These are phyloP conservation scores for Cataglyphis albicans DNA, from an alignment of 2,888 invertebrate species.

Conservation along the genomic window DNA sequence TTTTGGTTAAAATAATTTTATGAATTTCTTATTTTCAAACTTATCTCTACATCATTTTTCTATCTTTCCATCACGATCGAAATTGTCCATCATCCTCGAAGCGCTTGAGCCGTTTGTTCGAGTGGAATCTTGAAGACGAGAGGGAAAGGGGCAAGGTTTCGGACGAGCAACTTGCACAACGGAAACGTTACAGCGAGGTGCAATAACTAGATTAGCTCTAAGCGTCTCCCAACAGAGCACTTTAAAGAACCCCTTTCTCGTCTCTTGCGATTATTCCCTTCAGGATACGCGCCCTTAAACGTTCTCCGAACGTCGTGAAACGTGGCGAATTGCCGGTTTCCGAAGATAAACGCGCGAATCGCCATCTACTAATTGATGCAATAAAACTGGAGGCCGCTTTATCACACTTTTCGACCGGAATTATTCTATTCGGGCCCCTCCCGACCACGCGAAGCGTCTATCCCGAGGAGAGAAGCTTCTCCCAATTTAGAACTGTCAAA, in stretches of 20 bases:
- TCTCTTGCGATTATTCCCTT: slow-evolving; percentile 46
- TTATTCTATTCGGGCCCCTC: neutral
- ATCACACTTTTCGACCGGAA: slow-evolving; percentile 18
- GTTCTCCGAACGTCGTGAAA: slow-evolving; percentile 61
- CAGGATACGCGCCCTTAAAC: slow-evolving; percentile 33
- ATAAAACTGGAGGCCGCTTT: slow-evolving; percentile 61
- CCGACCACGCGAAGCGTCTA: slow-evolving; percentile 15
- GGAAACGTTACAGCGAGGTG: slow-evolving; percentile 54
- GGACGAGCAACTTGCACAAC: slow-evolving; percentile 41
- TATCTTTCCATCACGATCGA: neutral
- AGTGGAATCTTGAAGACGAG: slow-evolving; percentile 6
- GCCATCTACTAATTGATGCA: slow-evolving; percentile 70
- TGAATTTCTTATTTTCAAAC: neutral
- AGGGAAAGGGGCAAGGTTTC: slow-evolving; percentile 29
- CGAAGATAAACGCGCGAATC: slow-evolving; percentile 65
- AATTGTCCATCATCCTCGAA: slow-evolving; percentile 31
- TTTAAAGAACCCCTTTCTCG: slow-evolving; percentile 47
- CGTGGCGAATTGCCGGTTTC: slow-evolving; percentile 59
- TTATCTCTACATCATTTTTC: neutral
- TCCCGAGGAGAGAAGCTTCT: slow-evolving; percentile 10
- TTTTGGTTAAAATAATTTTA: neutral
- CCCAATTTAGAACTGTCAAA: neutral
- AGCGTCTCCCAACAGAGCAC: slow-evolving; percentile 62
- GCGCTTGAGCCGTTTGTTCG: neutral
- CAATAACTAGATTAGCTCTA: slow-evolving; percentile 75